Conservation (phyloP, 2,888 invertebrate species). For the Chloromyia formosa region DNA sequence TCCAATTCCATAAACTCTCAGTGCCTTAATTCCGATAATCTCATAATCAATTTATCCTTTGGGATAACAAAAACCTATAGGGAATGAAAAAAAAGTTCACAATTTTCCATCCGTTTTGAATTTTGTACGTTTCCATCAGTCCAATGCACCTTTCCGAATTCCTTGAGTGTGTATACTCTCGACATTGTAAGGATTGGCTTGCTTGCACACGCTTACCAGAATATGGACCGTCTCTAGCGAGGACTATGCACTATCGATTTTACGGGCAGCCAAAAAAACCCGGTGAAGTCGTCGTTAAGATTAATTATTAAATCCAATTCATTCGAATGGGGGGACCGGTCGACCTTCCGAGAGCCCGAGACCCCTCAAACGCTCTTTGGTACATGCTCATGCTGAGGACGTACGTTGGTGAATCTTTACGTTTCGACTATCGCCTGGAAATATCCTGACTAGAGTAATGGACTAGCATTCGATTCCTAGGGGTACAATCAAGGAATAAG, state of each 20-base stretch:
- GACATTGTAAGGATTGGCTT: no score
- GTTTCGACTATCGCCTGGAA: background rate
- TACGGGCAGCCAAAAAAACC: background rate
- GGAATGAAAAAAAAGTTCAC: no score
- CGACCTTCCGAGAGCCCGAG: background rate
- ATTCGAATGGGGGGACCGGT: background rate
- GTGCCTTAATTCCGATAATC: no score
- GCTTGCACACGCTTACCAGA: no score
- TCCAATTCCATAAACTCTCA: no score
- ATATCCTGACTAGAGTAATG: constrained; percentile 11
- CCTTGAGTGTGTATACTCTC: no score
- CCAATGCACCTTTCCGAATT: no score
- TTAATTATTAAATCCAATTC: constrained; percentile 29
- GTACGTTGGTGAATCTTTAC: background rate
- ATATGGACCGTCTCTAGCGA: no score
- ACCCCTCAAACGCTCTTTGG: background rate
- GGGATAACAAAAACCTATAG: no score
- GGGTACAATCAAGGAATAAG: constrained; percentile 7
- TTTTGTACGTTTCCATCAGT: no score
- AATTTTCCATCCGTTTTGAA: no score
- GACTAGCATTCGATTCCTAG: background rate
- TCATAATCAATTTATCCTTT: no score
- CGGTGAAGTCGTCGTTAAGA: background rate
- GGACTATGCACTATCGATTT: constrained; percentile 15
- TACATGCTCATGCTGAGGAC: background rate